Evolutionary conservation across 2,888 invertebrate species (phyloP), one percentile per base, ranked within the genome.

Genomic region (Corbicula japonica): DNA sequence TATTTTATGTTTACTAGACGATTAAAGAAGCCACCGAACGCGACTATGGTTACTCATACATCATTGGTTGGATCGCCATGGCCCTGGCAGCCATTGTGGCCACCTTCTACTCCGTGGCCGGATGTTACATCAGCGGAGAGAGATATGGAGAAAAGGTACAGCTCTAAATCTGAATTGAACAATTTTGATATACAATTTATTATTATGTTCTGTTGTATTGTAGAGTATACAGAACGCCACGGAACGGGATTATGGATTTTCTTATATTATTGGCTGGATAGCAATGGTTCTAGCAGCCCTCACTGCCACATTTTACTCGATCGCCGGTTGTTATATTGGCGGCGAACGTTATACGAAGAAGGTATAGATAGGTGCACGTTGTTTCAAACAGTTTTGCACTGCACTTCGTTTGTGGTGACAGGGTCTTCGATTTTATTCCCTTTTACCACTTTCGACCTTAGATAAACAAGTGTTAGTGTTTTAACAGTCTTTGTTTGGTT

Each of bases 241-340:
- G n/a, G 72, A 73, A 28, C 84, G 90, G 18, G 58, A 62, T 0
- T 91, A 90, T 66, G 89, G 88, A 26, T 92, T 87, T 84, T 92
- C 92, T 3, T 92, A 92, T 84, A 89, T 90, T 26, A 80, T 92
- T 28, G 92, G 91, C 18, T 92, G 92, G 92, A 84, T 90, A 18
- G 90, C 88, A 18, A 91, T 91, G 88, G 88, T 86, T n/a, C 48
- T 90, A 21, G 87, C 89, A 4, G 88, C 90, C 8, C 78, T 92
- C 30, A 82, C 89, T 32, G 91, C 91, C 32, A 88, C 90, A 35
- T 87, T 91, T 77, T 92, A 89, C 84, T 87, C 91, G 6, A 80
- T 90, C 46, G 91, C 91, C 35, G 91, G 91, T 35, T 91, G 90
- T 76, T 88, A 87, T 74, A 86, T 91, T 58, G 89, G 87, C 34